Evolutionary conservation across 2,888 invertebrate genomes (phyloP).

Genomic region (Terebella lapidaria): DNA sequence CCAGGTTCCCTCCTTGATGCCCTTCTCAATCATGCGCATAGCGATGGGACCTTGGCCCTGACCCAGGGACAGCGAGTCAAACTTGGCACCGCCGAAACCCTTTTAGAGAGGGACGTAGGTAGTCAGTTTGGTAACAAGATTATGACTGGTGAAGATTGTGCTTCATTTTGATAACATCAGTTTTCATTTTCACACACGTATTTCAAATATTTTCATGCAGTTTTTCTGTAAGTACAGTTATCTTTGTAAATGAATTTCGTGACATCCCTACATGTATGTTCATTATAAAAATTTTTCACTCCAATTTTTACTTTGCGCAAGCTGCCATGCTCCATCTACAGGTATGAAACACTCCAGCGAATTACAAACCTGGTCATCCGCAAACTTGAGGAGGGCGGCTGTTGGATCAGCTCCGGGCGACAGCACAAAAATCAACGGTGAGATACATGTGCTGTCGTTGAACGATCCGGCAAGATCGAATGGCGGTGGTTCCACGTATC

Average conservation of each 20-base stretch:
- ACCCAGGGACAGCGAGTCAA: slow-evolving; percentile 55
- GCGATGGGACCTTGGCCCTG: slow-evolving; percentile 57
- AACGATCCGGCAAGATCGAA: slow-evolving; percentile 55
- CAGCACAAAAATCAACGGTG: slow-evolving; percentile 54
- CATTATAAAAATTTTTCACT: no score
- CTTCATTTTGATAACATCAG: no score
- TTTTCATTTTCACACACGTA: no score
- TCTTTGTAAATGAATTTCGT: no score
- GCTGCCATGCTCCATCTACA: no score
- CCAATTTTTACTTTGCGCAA: no score
- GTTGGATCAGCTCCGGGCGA: slow-evolving; percentile 56
- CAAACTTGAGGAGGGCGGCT: slow-evolving; percentile 54
- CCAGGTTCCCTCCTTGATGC: slow-evolving; percentile 54
- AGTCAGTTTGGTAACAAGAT: no score
- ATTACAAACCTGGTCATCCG: slow-evolving; percentile 52
- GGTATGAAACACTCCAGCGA: no score
- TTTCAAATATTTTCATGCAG: no score
- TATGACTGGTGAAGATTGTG: no score
- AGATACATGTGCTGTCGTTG: slow-evolving; percentile 49
- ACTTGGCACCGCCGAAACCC: slow-evolving; percentile 54
- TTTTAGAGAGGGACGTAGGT: slow-evolving; percentile 17
- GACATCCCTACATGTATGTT: no score
- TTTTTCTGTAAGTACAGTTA: no score
- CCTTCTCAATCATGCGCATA: slow-evolving; percentile 52
- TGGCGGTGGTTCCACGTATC: slow-evolving; percentile 55